Evolutionary conservation across 2,113 vertebrate species (phyloP), one percentile per base, ranked within the genome.

Genomic region (Otus sunia): DNA sequence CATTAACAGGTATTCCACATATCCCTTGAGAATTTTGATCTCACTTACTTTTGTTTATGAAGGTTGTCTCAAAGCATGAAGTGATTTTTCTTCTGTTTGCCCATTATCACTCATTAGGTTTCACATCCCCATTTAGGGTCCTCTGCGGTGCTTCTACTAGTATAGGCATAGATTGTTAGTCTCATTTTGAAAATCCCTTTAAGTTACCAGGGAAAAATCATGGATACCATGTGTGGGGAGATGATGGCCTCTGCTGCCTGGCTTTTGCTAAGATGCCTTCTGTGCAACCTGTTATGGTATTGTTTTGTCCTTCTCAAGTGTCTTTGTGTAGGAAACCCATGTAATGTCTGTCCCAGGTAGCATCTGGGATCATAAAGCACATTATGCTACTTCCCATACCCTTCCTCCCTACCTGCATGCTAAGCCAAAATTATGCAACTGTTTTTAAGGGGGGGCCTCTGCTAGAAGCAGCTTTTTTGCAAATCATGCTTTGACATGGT

Each of bases 321-420:
- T 80, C 15, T 89, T 27, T 63, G 32, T 23, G 12, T 14, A 52
- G 79, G 26, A 91, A 86, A 77, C 11, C 15, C 37, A 29, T 15
- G 20, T n/a, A 5, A 10, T 1, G 0, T 56, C 25, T 79, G 17
- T 58, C 30, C 30, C 60, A 9, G 6, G 34, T 62, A 29, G 4
- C 12, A 4, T 23, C 15, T 23, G 43, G 10, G 17, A 4, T 71
- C 56, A 43, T 7, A 47, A 1, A 58, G 26, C 17, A 29, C 34
- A 52, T 41, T 29, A 12, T 0, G 0, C 12, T 45, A 7, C 11
- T 45, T 64, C 26, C 13, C 37, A 10, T 13, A 26, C 15, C 6
- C 20, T 74, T 86, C 43, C 9, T 60, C 19, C n/a, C 10, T 50
- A 27, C 10, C 37, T 45, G 37, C n/a, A 41, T 23, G 22, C 14